Conservation (phyloP, 2,113 vertebrate genomes). For the Epinephelus cyanopodus region DNA sequence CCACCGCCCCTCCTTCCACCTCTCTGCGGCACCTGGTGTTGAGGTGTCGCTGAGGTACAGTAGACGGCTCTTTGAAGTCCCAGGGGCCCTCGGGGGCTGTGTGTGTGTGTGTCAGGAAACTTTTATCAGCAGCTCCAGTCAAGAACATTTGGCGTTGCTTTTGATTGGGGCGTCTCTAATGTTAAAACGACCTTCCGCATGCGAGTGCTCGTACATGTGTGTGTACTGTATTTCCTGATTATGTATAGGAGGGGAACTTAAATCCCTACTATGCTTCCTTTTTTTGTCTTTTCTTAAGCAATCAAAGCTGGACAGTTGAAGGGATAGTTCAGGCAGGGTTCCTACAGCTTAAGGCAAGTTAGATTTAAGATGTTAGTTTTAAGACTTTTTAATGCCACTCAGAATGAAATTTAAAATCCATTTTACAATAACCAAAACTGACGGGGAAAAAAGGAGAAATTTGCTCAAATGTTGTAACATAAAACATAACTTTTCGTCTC, state of each 20-base stretch:
- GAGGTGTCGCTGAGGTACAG: slow-evolving; percentile 80
- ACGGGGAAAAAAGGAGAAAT: too few relatives aligned
- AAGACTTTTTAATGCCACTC: too few relatives aligned
- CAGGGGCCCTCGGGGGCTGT: slow-evolving; percentile 42
- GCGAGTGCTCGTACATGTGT: slow-evolving; percentile 6
- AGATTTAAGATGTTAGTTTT: too few relatives aligned
- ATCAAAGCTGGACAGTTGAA: neutral
- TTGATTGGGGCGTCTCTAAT: slow-evolving; percentile 52
- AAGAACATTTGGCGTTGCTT: slow-evolving; percentile 57
- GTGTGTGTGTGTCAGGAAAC: slow-evolving; percentile 49
- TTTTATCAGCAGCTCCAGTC: slow-evolving; percentile 55
- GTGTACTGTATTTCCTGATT: slow-evolving; percentile 24
- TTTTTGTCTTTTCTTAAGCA: neutral
- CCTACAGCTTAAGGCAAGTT: too few relatives aligned
- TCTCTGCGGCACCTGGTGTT: slow-evolving; percentile 65
- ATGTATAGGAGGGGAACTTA: slow-evolving; percentile 25
- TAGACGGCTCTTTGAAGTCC: slow-evolving; percentile 81
- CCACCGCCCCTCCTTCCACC: slow-evolving; percentile 36
- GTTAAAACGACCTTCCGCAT: slow-evolving; percentile 35
- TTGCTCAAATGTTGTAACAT: too few relatives aligned
- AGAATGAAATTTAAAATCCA: too few relatives aligned
- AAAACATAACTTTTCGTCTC: too few relatives aligned
- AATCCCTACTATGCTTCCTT: neutral
- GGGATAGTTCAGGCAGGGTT: neutral
- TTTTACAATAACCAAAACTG: too few relatives aligned